phyloP scores from a whole-genome alignment of 1,140 invertebrate species.

The Brachystomella parvula region DNA sequence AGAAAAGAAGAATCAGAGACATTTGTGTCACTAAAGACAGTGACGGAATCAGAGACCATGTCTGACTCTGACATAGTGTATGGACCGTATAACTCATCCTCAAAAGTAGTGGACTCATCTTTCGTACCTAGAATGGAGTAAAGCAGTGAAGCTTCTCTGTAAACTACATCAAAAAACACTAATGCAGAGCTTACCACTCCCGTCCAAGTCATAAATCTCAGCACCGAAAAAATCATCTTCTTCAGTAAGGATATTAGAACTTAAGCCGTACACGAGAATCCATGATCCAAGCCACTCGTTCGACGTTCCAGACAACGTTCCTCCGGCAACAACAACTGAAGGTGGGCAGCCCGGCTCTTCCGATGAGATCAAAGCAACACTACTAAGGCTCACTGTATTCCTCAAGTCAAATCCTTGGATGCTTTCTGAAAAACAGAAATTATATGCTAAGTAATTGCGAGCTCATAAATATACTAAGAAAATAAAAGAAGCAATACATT shows the following conservation, averaged over 20 bases:
- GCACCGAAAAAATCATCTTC: not conserved
- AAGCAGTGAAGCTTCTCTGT: too few relatives aligned
- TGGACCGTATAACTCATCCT: slow-evolving; percentile 32
- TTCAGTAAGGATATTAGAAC: slow-evolving; percentile 13
- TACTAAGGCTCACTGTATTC: not conserved
- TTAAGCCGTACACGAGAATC: slow-evolving; percentile 26
- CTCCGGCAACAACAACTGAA: slow-evolving; percentile 13
- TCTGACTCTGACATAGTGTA: slow-evolving; percentile 33
- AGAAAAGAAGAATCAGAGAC: slow-evolving; percentile 25
- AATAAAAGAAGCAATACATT: too few relatives aligned
- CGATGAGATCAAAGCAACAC: slow-evolving; percentile 6
- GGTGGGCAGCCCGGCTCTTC: not conserved
- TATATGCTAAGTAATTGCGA: not conserved
- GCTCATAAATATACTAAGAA: too few relatives aligned
- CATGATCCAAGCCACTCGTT: slow-evolving; percentile 1
- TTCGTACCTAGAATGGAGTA: too few relatives aligned
- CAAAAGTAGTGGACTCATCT: slow-evolving; percentile 28
- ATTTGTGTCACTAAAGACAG: slow-evolving; percentile 35
- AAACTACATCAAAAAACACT: too few relatives aligned
- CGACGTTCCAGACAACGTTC: not conserved
- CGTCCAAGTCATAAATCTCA: not conserved
- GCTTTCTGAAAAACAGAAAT: not conserved
- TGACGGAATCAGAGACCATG: slow-evolving; percentile 33
- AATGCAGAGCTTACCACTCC: not conserved
- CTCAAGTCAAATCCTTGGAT: slow-evolving; percentile 3